These are phyloP conservation scores for Chloroceryle amazona DNA, from an alignment of 2,797 vertebrate genomes.

Conservation along the genomic window DNA sequence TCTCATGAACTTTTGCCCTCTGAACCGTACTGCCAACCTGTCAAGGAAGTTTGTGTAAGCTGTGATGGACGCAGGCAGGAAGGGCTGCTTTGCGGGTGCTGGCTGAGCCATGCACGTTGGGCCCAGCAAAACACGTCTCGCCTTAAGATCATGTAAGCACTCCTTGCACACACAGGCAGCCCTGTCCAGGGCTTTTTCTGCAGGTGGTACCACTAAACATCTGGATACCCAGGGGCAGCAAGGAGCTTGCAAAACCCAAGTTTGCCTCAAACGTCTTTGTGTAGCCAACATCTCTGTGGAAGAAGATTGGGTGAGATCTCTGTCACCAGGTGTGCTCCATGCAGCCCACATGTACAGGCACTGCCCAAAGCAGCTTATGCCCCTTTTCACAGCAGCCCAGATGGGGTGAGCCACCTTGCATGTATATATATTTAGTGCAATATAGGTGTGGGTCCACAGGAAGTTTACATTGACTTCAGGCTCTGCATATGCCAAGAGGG, in stretches of 20 bases:
- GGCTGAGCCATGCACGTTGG: accelerated
- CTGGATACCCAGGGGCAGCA: neutral
- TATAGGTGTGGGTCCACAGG: accelerated
- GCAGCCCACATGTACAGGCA: accelerated
- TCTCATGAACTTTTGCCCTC: conserved; percentile 68
- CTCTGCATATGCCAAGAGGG: accelerated
- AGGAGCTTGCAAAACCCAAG: neutral
- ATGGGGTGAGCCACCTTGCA: neutral
- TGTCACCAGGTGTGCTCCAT: accelerated
- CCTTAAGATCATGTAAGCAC: neutral
- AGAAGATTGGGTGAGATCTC: neutral
- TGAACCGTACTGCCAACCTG: neutral
- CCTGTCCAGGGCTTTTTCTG: neutral
- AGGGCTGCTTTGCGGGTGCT: accelerated
- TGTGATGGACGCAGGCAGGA: neutral
- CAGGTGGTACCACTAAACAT: neutral
- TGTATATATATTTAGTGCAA: neutral
- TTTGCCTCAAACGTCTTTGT: accelerated
- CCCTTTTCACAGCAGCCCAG: neutral
- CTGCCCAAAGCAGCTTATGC: neutral
- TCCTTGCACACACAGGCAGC: accelerated
- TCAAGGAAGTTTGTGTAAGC: conserved; percentile 59
- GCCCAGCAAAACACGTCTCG: accelerated
- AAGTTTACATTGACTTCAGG: neutral
- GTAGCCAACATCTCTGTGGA: neutral